phyloP scores from a whole-genome alignment of 2,797 vertebrate species.

The Lepus townsendii region DNA sequence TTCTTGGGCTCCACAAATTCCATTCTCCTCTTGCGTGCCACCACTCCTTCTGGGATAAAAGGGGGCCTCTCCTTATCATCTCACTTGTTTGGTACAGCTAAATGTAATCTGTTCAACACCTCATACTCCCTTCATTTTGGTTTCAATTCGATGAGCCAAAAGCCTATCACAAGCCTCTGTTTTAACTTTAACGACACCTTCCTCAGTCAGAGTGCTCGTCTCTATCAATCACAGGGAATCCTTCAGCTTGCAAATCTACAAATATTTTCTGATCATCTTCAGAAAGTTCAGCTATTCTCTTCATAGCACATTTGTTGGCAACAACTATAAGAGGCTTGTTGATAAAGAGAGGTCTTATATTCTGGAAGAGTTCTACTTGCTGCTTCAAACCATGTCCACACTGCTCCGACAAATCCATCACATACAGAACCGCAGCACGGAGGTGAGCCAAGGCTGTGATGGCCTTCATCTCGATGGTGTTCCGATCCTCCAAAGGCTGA shows the following conservation, averaged over 20 bases:
- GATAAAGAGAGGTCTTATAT: slow-evolving; percentile 95
- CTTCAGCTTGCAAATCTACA: slow-evolving; percentile 91
- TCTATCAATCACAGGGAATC: slow-evolving; percentile 95
- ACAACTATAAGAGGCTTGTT: slow-evolving; percentile 98
- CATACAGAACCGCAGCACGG: slow-evolving; percentile 94
- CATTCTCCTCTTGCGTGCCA: slow-evolving; percentile 93
- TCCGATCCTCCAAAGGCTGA: slow-evolving; percentile 97
- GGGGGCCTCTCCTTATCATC: slow-evolving; percentile 96
- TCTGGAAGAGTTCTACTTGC: slow-evolving; percentile 96
- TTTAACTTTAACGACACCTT: slow-evolving; percentile 97
- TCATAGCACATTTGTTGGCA: slow-evolving; percentile 98
- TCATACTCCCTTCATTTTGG: slow-evolving; percentile 97
- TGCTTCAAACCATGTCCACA: slow-evolving; percentile 95
- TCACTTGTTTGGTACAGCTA: slow-evolving; percentile 95
- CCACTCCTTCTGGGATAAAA: slow-evolving; percentile 96
- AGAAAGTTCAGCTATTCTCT: slow-evolving; percentile 94
- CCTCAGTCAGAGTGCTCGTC: slow-evolving; percentile 97
- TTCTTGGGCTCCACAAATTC: slow-evolving; percentile 93
- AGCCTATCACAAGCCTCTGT: slow-evolving; percentile 97
- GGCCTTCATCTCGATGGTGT: slow-evolving; percentile 99
- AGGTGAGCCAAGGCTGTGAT: slow-evolving; percentile 98
- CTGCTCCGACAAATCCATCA: slow-evolving; percentile 98
- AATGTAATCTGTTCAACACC: slow-evolving; percentile 96
- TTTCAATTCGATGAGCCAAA: slow-evolving; percentile 94
- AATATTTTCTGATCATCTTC: slow-evolving; percentile 98